A percentile compares a stretch with the other conserved stretches of the same genome.
These are phyloP conservation scores for Nezara viridula DNA, from an alignment of 2,888 invertebrate species.

Conservation along the genomic window DNA sequence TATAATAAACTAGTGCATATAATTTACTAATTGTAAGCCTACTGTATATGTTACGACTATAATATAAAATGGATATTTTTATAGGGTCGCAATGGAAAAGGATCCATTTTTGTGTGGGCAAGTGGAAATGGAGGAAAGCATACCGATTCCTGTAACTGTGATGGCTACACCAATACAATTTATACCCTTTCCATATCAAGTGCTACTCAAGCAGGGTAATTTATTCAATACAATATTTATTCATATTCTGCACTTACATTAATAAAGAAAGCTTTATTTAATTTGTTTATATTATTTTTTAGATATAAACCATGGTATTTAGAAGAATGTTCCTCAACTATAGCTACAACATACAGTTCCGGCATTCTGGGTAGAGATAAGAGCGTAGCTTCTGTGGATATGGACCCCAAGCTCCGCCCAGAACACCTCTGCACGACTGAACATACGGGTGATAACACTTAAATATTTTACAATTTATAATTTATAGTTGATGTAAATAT, in stretches of 20 bases:
- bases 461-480: background rate
- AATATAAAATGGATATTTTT: too few relatives aligned
- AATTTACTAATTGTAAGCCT: too few relatives aligned
- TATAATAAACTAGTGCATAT: too few relatives aligned
- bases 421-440: conserved; percentile 65
- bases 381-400: conserved; percentile 68
- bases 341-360: conserved; percentile 64
- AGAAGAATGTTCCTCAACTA: conserved; percentile 65
- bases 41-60: too few relatives aligned
- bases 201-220: conserved; percentile 72
- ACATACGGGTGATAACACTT: conserved; percentile 62
- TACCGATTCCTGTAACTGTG: conserved; percentile 76
- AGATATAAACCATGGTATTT: conserved; percentile 65
- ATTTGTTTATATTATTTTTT: background rate
- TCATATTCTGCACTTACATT: too few relatives aligned
- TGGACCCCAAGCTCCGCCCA: conserved; percentile 68
- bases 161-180: conserved; percentile 77
- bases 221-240: background rate
- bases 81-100: conserved; percentile 71
- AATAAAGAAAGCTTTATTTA: too few relatives aligned
- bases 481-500: too few relatives aligned
- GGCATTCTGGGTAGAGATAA: conserved; percentile 66
- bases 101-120: conserved; percentile 74
- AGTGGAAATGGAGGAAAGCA: conserved; percentile 73
- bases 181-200: conserved; percentile 76